Percentiles rank a stretch among this genome's conserved stretches.
Conservation (phyloP, 2,113 vertebrate species). For the Proterorhinus semilunaris region DNA sequence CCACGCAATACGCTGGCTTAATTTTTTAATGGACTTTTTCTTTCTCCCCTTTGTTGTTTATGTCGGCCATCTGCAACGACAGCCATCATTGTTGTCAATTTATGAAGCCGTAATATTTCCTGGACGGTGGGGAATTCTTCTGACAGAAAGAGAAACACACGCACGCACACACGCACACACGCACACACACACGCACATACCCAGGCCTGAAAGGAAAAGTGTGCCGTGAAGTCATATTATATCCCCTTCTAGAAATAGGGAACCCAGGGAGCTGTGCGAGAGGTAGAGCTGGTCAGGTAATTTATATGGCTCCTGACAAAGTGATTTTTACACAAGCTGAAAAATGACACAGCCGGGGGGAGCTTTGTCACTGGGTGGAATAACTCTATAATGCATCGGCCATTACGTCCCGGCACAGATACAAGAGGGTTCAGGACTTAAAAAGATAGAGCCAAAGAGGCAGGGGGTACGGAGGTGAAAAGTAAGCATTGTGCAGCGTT, state of each 20-base stretch:
- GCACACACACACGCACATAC: not conserved
- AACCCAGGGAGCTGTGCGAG: constrained; percentile 33
- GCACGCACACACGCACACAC: too few relatives aligned
- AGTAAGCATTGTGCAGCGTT: constrained; percentile 4
- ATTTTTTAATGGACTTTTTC: constrained; percentile 48
- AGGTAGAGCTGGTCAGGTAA: constrained; percentile 41
- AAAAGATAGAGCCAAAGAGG: constrained; percentile 4
- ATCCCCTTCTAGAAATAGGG: constrained; percentile 28
- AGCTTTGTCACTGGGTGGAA: constrained; percentile 48
- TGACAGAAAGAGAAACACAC: constrained; percentile 26
- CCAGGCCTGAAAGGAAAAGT: constrained; percentile 18
- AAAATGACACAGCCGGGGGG: constrained; percentile 56
- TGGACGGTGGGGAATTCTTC: constrained; percentile 21
- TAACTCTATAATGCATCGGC: constrained; percentile 34
- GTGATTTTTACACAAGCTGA: constrained; percentile 56
- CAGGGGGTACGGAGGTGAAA: not conserved
- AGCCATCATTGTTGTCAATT: constrained; percentile 44
- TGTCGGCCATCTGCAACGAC: constrained; percentile 30
- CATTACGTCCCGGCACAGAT: constrained; percentile 10
- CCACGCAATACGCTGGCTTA: constrained; percentile 20
- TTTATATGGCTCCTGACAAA: constrained; percentile 55
- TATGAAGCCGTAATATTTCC: constrained; percentile 34
- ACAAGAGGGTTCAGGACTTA: constrained; percentile 8
- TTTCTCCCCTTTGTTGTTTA: constrained; percentile 28
- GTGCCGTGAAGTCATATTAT: constrained; percentile 30